Evolutionary conservation across 2,888 invertebrate genomes (phyloP).

Genomic region (Merodon equestris): DNA sequence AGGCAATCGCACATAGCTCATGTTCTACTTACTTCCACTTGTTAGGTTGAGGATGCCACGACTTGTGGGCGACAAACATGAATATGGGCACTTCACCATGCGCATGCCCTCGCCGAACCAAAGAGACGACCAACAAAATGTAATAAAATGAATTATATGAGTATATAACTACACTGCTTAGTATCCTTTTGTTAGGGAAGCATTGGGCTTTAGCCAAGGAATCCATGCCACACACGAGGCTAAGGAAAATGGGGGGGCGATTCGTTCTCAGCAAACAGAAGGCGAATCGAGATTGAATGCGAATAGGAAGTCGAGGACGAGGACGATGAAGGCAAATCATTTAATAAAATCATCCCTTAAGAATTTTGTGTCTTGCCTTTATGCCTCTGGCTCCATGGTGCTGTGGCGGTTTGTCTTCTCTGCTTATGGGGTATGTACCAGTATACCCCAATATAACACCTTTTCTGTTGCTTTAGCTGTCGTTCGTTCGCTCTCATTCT

Average conservation of each 20-base stretch:
- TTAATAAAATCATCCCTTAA: conserved; percentile 57
- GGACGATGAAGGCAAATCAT: conserved; percentile 31
- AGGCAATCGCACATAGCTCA: conserved; percentile 51
- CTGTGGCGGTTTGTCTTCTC: conserved; percentile 22
- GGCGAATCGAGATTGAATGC: conserved; percentile 3
- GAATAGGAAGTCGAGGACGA: conserved; percentile 14
- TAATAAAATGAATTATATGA: neutral
- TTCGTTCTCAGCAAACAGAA: neutral
- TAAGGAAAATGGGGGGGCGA: neutral
- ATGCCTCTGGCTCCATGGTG: conserved; percentile 7
- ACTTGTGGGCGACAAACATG: conserved; percentile 3
- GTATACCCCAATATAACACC: conserved; percentile 53
- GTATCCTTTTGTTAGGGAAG: conserved; percentile 21
- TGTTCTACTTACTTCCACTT: conserved; percentile 55
- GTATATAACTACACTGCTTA: neutral
- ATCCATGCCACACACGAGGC: conserved; percentile 18
- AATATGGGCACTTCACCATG: no score
- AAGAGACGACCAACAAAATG: neutral
- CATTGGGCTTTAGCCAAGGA: conserved; percentile 24
- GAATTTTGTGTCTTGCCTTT: conserved; percentile 19
- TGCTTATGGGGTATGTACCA: conserved; percentile 35
- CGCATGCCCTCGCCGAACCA: conserved; percentile 27
- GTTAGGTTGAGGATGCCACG: conserved; percentile 25
- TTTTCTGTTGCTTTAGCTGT: conserved; percentile 26
- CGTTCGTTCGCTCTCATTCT: neutral